phyloP scores from a whole-genome alignment of 1,140 invertebrate genomes.

The Idris sp. region DNA sequence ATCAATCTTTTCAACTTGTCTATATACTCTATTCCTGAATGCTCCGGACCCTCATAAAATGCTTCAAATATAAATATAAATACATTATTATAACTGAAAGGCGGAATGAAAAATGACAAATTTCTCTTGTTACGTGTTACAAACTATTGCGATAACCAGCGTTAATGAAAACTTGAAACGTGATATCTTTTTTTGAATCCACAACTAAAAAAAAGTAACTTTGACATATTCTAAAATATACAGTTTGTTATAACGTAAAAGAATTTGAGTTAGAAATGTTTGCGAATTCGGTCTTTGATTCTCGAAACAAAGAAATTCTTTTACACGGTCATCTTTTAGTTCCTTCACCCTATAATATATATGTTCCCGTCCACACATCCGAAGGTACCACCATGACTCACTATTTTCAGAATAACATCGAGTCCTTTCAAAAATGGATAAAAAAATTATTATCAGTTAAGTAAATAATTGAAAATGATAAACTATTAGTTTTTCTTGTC shows the following conservation, averaged over 20 bases:
- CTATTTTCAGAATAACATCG: constrained; percentile 41
- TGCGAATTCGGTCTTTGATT: constrained; percentile 50
- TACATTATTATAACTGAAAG: not conserved
- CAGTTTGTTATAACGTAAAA: not conserved
- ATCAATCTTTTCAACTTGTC: no score
- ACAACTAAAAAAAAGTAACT: no score
- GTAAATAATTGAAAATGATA: no score
- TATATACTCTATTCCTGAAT: no score
- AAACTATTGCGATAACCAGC: not conserved
- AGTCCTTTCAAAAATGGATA: not conserved
- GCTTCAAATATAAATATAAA: not conserved
- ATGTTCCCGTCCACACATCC: constrained; percentile 44
- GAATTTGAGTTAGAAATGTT: constrained; percentile 45
- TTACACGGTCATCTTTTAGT: constrained; percentile 59
- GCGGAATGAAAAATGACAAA: constrained; percentile 8
- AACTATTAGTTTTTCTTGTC: no score
- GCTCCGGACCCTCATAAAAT: no score
- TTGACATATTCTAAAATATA: no score
- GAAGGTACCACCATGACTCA: constrained; percentile 42
- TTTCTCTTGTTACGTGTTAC: not conserved
- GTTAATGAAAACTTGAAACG: no score
- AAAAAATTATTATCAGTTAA: no score
- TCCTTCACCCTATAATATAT: constrained; percentile 59
- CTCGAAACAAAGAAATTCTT: constrained; percentile 59
- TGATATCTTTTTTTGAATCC: no score